These are phyloP conservation scores for Narcine bancroftii DNA, from an alignment of 2,113 vertebrate species.

Conservation along the genomic window DNA sequence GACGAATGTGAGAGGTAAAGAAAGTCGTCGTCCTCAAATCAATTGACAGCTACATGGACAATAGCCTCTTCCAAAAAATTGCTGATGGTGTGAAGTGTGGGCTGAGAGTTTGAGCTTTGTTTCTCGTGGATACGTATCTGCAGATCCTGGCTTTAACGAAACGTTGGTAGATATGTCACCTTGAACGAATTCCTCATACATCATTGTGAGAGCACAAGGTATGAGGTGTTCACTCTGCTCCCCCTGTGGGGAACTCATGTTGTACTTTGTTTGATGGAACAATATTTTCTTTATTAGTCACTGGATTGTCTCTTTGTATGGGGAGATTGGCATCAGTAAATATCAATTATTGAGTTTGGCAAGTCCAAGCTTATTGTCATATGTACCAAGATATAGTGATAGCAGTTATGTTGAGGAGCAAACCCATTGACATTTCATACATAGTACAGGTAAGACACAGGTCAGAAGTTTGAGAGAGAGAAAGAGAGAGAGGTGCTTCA, in stretches of 20 bases:
- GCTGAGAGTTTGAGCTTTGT: neutral
- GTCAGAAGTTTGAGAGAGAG: no score
- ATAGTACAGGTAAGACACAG: no score
- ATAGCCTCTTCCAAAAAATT: neutral
- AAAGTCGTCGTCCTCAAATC: neutral
- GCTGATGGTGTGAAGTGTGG: neutral
- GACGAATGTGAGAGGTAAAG: neutral
- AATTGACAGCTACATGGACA: neutral
- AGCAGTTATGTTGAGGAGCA: no score
- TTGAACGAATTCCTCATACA: neutral
- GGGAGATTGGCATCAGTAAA: neutral
- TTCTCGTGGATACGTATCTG: neutral
- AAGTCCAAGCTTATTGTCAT: no score
- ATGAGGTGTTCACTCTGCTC: neutral
- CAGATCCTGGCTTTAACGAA: neutral
- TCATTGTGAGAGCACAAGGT: neutral
- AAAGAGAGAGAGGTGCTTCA: no score
- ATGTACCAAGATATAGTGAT: no score
- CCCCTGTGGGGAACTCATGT: neutral
- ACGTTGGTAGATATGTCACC: neutral
- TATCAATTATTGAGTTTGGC: neutral
- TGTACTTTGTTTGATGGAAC: no score
- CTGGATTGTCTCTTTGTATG: no score
- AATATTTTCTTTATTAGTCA: no score
- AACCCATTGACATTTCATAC: no score